A percentile compares a stretch with the other conserved stretches of the same genome.
phyloP scores from a whole-genome alignment of 30 jellyfish, hydroid and myxozoan species.

The Phacellophora camtschatica region DNA sequence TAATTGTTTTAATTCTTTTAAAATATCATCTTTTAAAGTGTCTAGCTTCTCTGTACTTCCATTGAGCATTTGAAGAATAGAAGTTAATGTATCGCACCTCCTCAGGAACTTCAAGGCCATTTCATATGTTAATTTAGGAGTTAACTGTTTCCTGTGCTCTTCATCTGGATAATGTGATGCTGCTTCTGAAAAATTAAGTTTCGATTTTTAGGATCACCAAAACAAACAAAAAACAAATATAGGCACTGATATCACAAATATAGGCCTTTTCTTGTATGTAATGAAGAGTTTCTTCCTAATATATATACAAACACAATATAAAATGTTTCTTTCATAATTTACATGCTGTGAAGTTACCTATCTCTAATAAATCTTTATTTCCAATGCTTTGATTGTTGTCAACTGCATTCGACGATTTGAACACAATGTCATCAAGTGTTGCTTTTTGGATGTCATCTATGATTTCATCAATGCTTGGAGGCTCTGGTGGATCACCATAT shows the following conservation, averaged over 20 bases:
- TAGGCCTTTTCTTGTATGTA: too few relatives aligned
- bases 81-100: not conserved
- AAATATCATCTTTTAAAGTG: conserved; percentile 11
- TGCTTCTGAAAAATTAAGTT: not conserved
- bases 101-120: conserved; percentile 27
- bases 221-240: too few relatives aligned
- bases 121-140: conserved; percentile 46
- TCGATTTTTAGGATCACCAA: too few relatives aligned
- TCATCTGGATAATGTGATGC: not conserved
- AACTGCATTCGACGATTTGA: conserved; percentile 41
- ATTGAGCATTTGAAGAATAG: conserved; percentile 1
- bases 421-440: conserved; percentile 46
- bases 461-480: conserved; percentile 55
- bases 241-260: too few relatives aligned
- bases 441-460: conserved; percentile 60
- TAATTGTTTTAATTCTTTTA: not conserved
- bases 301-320: too few relatives aligned
- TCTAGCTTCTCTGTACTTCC: not conserved
- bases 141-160: conserved; percentile 26
- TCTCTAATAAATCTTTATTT: not conserved
- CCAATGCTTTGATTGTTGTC: not conserved
- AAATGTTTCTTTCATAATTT: too few relatives aligned
- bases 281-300: too few relatives aligned
- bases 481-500: conserved; percentile 65
- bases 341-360: too few relatives aligned